Base-by-base conservation (phyloP, 2,797 vertebrate genomes). In the Labeo calbasu region DNA sequence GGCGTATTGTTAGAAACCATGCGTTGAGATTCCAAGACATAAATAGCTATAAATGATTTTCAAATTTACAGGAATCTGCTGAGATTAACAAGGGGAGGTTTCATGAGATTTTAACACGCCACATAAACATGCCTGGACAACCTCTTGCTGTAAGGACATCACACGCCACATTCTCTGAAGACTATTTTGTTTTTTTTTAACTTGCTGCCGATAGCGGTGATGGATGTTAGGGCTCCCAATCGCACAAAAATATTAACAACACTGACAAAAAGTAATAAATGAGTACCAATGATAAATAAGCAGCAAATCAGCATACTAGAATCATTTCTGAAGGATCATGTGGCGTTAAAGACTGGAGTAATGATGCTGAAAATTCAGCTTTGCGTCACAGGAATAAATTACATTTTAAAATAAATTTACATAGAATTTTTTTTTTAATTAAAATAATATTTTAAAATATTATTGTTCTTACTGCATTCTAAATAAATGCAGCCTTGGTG, bases 51-150 rank as follows among this genome's bases (percentile, higher is more conserved):
- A 83, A 77, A 83, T 55, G 36, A 13, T 70, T 65, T 23, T 75
- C 36, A 43, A 70, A 69, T 50, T 71, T 17, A 57, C 51, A 69
- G 9, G 23, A 32, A 57, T 77, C 32, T n/a, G 48, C 40, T 17
- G 50, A 70, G n/a, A 55, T 40, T 70, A 80, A 80, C 78, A 70
- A 69, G 65, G 21, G 8, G 63, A 77, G 61, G 63, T 36, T 77
- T 69, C 36, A 69, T 55, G 48, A 25, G 48, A 76, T 76, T 68
- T 66, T 6, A 76, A 75, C 36, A 76, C 8, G 8, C 43, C 43
- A 46, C 1, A 46, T 46, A 46, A 46, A 46, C 25, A 65, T 36
- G 77, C 25, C 46, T 51, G 77, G 57, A 28, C 75, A 25, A 55
- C 9, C 59, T 65, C 57, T 13, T 28, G 59, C n/a, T 17, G 3